Base-by-base conservation (phyloP, 2,113 vertebrate species). In the Etia nguti region DNA sequence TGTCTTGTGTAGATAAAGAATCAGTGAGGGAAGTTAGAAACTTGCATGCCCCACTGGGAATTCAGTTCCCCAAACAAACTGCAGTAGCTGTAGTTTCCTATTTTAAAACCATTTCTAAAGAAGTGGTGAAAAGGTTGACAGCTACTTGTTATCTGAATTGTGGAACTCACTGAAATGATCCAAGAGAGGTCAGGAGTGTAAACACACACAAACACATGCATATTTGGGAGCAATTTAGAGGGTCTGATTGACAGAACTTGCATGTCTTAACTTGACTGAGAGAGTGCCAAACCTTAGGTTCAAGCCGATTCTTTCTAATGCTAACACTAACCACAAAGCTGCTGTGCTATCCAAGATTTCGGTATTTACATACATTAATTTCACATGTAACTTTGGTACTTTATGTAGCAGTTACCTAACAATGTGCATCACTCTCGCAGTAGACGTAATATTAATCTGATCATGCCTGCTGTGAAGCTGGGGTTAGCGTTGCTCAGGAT, bases 381-480 rank as follows among this genome's bases (percentile, higher is more conserved):
- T 36, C 4, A 22, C 15, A 24, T 59, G 34, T 46, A 56, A 24
- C 22, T 77, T 77, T 52, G 70, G 24, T 48, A 5, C 26, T 65
- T 80, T 20, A 55, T 88, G 31, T 65, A 60, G 59, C 22, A 55
- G 48, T 31, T 43, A 60, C 16, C 34, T 29, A 73, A 60, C 68
- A 75, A 36, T 48, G 48, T 81, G 70, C 18, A 90, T 83, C 60
- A 10, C 48, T 50, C 56, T 50, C 62, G 54, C 24, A 36, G 62
- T 59, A 60, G 34, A 18, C 56, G 60, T 80, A 38, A 88, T 34
- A 87, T 86, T 91, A 93, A 94, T 91, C 88, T 92, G 82, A 85
- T 91, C 80, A 81, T 68, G 60, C 38, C 81, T 70, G 82, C 81
- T 70, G 86, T 75, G 86, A 84, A 83, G 50, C 83, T 80, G 43